Evolutionary conservation across 2,797 vertebrate genomes (phyloP), one percentile per base, ranked within the genome.

Genomic region (Manis javanica): DNA sequence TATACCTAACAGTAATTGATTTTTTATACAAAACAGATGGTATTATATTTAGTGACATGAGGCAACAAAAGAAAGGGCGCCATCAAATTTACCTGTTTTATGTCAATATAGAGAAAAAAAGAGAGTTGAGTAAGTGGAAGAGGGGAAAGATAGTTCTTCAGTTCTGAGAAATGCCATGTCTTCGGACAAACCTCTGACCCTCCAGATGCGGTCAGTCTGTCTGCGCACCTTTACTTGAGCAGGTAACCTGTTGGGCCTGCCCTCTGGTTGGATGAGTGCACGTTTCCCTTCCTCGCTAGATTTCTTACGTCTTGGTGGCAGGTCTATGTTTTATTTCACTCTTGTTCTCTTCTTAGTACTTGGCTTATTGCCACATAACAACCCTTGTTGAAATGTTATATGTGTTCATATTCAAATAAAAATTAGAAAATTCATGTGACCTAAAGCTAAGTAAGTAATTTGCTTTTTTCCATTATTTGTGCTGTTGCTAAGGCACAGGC

Each of bases 351-450:
- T 82, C 51, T 79, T 77, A 57, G 42, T 74, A 51, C 42, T 87
- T 69, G 63, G 37, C 23, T 79, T 74, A 39, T 72, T 87, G 53
- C 61, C 19, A 31, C 72, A 16, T 59, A 59, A 39, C n/a, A 84
- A 49, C 21, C 23, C 11, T 90, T 75, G 29, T 64, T 93, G 37
- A 87, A 77, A 16, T 61, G 66, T 59, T 79, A 21, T 3, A 0
- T 66, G 11, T 94, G 34, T 68, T 53, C 46, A 2, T 86, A 51
- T 94, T 96, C 57, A 83, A 42, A 66, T 68, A 74, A 37, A 46
- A 96, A 83, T 63, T 94, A 63, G 85, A 84, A 85, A 88, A 88
- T 91, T 39, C 29, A 46, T 9, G 19, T 53, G 26, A 78, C 5
- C 74, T 78, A 89, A 75, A 91, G 57, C 68, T 63, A 72, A 94